Percentiles rank a stretch among this genome's conserved stretches.
phyloP scores from a whole-genome alignment of 2,888 invertebrate genomes.

The Allacma fusca region DNA sequence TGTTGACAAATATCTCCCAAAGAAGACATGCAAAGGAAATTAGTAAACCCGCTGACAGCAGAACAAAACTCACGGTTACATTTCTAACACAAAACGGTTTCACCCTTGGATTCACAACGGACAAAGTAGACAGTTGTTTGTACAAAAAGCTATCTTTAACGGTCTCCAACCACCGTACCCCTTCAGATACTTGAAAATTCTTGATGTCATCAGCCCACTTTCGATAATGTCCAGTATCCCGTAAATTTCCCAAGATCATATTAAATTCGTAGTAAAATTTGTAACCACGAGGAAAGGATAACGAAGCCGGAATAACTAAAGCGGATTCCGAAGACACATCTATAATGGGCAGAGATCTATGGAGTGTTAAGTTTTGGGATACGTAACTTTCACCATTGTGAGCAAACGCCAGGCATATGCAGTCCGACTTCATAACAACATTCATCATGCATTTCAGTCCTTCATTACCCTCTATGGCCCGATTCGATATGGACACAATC shows the following conservation, averaged over 20 bases:
- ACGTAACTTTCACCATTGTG: neutral
- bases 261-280: neutral
- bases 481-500: neutral
- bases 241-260: neutral
- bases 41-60: no score
- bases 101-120: neutral
- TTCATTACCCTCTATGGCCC: neutral
- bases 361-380: neutral
- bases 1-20: no score
- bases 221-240: slow-evolving; percentile 9
- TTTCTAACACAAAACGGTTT: neutral
- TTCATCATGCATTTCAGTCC: neutral
- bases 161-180: neutral
- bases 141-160: neutral
- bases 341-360: neutral
- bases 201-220: neutral
- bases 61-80: neutral
- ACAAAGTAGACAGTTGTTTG: neutral
- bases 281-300: neutral
- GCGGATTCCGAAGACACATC: neutral
- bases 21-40: no score
- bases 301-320: neutral
- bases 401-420: neutral
- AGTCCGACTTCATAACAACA: neutral
- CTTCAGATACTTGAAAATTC: neutral